Conservation (phyloP, 1,140 invertebrate genomes). For the Hestina assimilis region DNA sequence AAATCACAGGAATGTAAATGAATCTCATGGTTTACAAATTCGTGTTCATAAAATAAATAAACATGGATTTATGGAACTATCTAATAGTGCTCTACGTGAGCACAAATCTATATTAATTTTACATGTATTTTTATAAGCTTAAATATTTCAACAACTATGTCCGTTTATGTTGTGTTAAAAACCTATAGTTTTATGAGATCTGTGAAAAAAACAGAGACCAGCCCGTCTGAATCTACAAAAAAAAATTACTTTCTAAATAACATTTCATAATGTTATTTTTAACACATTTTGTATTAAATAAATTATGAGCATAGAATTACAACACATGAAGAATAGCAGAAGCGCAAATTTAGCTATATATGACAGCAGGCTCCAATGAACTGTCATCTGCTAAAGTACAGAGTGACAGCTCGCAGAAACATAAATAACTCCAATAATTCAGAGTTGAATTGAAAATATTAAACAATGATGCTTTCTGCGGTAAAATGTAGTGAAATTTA, state of each 20-base stretch:
- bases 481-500: no score
- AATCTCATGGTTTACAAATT: constrained; percentile 6
- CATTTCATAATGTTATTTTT: background rate
- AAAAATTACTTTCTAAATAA: background rate
- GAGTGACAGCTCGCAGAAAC: no score
- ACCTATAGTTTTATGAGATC: background rate
- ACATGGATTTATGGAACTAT: background rate
- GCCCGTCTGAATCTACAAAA: background rate
- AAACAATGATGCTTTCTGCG: no score
- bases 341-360: no score
- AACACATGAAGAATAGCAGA: no score
- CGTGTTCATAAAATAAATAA: background rate
- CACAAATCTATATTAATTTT: background rate
- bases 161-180: background rate
- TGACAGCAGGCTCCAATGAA: no score
- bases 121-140: background rate
- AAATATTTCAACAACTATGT: constrained; percentile 1
- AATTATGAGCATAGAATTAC: no score
- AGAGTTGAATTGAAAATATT: no score
- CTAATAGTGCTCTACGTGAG: background rate
- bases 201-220: background rate
- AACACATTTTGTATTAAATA: background rate
- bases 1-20: constrained; percentile 24
- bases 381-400: no score
- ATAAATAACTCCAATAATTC: no score